phyloP scores from a whole-genome alignment of 2,113 vertebrate species.

The Mormoops blainvillei region DNA sequence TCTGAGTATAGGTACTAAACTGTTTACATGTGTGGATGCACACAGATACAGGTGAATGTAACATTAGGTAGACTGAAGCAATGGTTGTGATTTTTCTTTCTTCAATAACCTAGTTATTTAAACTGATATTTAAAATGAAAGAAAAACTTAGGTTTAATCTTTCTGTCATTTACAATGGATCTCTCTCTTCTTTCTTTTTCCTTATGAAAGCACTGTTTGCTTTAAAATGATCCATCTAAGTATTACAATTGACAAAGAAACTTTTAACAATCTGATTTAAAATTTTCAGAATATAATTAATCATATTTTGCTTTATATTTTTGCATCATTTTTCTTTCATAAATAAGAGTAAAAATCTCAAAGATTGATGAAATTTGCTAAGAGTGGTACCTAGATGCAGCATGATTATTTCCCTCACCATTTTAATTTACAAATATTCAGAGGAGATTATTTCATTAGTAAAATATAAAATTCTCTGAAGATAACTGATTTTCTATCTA shows the following conservation, averaged over 20 bases:
- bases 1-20: neutral
- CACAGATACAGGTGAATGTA: neutral
- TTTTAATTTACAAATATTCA: neutral
- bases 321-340: neutral
- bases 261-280: neutral
- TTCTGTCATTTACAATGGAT: neutral
- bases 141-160: neutral
- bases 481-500: neutral
- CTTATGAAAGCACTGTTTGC: neutral
- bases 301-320: neutral
- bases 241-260: neutral
- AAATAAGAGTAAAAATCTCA: neutral
- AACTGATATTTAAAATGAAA: neutral
- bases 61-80: neutral
- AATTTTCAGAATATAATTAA: neutral
- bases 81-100: neutral
- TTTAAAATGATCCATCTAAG: neutral
- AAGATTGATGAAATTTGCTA: neutral
- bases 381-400: neutral
- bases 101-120: neutral
- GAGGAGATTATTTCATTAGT: neutral
- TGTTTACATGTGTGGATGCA: neutral
- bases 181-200: neutral
- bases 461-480: neutral
- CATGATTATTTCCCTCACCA: neutral